phyloP scores from a whole-genome alignment of 2,888 invertebrate species.

The Hybos culiciformis region DNA sequence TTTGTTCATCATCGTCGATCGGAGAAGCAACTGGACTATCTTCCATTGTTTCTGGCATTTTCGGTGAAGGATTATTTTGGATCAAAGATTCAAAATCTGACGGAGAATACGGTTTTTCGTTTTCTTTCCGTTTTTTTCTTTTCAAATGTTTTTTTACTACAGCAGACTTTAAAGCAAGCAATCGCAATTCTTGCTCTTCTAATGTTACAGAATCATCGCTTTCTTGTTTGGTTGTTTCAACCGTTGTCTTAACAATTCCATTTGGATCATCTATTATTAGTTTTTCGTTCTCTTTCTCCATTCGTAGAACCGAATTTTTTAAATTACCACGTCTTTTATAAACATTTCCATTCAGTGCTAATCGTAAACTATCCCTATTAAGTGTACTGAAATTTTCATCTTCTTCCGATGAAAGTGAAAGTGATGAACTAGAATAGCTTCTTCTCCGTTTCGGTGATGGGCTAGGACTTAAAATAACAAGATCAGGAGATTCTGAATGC shows the following conservation, averaged over 20 bases:
- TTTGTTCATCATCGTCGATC: slow-evolving; percentile 18
- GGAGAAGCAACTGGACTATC: slow-evolving; percentile 33
- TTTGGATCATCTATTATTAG: neutral
- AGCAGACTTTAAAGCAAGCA: slow-evolving; percentile 34
- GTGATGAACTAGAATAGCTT: too few species aligned
- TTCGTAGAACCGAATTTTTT: neutral
- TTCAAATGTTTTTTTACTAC: slow-evolving; percentile 29
- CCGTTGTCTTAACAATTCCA: neutral
- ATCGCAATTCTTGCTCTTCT: slow-evolving; percentile 27
- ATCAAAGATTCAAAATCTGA: slow-evolving; percentile 29
- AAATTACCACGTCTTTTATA: slow-evolving; percentile 1
- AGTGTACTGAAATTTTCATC: slow-evolving; percentile 17
- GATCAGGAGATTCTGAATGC: too few species aligned
- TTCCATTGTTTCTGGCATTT: slow-evolving; percentile 24
- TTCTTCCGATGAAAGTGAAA: slow-evolving; percentile 8
- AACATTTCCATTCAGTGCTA: slow-evolving; percentile 23
- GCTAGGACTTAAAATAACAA: too few species aligned
- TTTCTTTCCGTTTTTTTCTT: slow-evolving; percentile 26
- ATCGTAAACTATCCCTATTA: slow-evolving; percentile 24
- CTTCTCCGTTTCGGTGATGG: too few species aligned
- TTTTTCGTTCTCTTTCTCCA: slow-evolving; percentile 9
- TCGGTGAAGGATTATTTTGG: slow-evolving; percentile 16
- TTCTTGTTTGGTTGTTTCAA: neutral
- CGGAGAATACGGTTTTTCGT: slow-evolving; percentile 33
- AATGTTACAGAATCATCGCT: slow-evolving; percentile 14